phyloP scores from a whole-genome alignment of 2,113 vertebrate genomes.

The Guaruba guarouba region DNA sequence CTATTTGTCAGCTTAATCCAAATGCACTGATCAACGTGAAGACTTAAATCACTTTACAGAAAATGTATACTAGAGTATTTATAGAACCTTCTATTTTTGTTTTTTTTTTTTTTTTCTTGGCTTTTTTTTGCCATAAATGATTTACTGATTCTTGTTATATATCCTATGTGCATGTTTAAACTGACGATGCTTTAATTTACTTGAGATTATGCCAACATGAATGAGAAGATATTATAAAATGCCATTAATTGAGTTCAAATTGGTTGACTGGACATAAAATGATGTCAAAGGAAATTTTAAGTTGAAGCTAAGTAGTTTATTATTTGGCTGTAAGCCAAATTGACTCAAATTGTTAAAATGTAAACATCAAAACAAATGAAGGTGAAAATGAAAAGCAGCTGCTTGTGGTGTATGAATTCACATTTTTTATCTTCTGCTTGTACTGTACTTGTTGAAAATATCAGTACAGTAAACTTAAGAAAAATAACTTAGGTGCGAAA shows the following conservation, averaged over 20 bases:
- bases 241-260: neutral
- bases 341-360: neutral
- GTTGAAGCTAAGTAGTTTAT: neutral
- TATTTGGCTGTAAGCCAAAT: conserved; percentile 21
- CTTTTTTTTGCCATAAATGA: neutral
- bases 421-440: neutral
- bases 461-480: neutral
- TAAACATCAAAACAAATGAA: conserved; percentile 17
- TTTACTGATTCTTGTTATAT: neutral
- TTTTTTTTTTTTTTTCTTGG: rapidly evolving
- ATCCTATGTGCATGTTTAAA: neutral
- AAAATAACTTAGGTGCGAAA: neutral
- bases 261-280: conserved; percentile 5
- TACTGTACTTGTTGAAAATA: neutral
- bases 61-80: neutral
- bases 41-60: neutral
- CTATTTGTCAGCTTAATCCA: neutral
- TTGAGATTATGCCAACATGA: neutral
- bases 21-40: neutral
- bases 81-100: neutral
- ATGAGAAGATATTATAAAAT: neutral
- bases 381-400: conserved; percentile 9
- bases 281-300: neutral
- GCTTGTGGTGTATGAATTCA: neutral
- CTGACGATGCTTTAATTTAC: neutral